A percentile compares a stretch with the other conserved stretches of the same genome.
Evolutionary conservation across 2,888 invertebrate species (phyloP).

Genomic region (Monochamus alternatus): DNA sequence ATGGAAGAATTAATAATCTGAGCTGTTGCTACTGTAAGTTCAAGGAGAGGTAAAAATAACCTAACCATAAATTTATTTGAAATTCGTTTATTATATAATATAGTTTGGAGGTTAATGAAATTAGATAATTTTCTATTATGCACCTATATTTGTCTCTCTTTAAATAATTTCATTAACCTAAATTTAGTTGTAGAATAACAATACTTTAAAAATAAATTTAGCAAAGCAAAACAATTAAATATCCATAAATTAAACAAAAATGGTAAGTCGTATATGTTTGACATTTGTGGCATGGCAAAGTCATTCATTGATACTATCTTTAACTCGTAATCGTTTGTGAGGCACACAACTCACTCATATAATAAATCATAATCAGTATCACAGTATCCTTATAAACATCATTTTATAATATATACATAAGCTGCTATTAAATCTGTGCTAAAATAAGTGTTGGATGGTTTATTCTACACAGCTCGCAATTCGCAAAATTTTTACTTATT

Average conservation of each 20-base stretch:
- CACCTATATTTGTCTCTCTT: slow-evolving; percentile 63
- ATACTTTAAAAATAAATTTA: slow-evolving; percentile 48
- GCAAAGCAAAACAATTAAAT: slow-evolving; percentile 52
- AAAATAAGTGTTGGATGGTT: slow-evolving; percentile 32
- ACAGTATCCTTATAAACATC: slow-evolving; percentile 59
- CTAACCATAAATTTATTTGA: neutral
- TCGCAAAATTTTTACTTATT: slow-evolving; percentile 49
- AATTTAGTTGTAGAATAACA: slow-evolving; percentile 21
- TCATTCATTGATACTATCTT: slow-evolving; percentile 21
- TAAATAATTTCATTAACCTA: slow-evolving; percentile 30
- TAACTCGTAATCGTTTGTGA: slow-evolving; percentile 49
- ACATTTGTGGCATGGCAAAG: slow-evolving; percentile 31
- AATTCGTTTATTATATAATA: slow-evolving; percentile 33
- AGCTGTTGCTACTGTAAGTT: neutral
- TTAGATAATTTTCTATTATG: slow-evolving; percentile 27
- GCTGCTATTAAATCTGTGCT: slow-evolving; percentile 49
- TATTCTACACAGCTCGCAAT: slow-evolving; percentile 55
- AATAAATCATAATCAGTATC: slow-evolving; percentile 58
- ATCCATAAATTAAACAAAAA: slow-evolving; percentile 52
- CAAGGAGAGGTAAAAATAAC: neutral
- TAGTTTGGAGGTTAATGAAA: slow-evolving; percentile 19
- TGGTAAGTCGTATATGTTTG: slow-evolving; percentile 49
- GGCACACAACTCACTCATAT: slow-evolving; percentile 44
- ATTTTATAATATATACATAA: slow-evolving; percentile 37
- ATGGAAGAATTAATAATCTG: too few species aligned